A percentile compares a stretch with the other conserved stretches of the same genome.
These are phyloP conservation scores for Rhinogobio ventralis DNA, from an alignment of 2,797 vertebrate species.

Conservation along the genomic window DNA sequence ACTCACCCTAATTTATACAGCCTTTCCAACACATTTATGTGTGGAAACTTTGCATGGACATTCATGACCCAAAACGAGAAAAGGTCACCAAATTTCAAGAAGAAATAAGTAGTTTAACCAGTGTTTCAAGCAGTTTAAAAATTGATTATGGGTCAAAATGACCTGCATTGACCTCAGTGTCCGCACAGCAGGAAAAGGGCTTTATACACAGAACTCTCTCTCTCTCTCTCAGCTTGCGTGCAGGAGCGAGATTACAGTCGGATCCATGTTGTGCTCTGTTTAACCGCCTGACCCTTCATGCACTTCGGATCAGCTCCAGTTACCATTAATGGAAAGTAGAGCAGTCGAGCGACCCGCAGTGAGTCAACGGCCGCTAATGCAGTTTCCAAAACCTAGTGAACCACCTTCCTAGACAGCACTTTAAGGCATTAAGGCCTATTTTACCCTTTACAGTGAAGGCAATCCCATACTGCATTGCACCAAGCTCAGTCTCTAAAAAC, in stretches of 20 bases:
- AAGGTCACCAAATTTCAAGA: not conserved
- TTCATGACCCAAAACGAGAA: no score
- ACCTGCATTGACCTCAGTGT: not conserved
- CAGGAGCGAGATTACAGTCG: slow-evolving; percentile 54
- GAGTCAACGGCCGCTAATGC: not conserved
- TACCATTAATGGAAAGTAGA: slow-evolving; percentile 67
- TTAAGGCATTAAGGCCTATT: no score
- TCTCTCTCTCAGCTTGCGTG: slow-evolving; percentile 50
- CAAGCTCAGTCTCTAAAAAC: not conserved
- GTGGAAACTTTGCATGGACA: no score
- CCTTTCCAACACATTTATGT: no score
- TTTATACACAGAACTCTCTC: slow-evolving; percentile 6
- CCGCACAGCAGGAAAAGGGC: not conserved
- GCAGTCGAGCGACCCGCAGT: slow-evolving; percentile 45
- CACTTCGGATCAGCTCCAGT: slow-evolving; percentile 61
- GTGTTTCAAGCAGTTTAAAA: not conserved
- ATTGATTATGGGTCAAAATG: not conserved
- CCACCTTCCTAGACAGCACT: not conserved
- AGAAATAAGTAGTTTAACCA: not conserved
- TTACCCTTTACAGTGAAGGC: not conserved
- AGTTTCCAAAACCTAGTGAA: not conserved
- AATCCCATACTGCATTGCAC: not conserved
- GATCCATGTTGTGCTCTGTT: slow-evolving; percentile 55
- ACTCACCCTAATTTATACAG: no score
- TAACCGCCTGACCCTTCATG: slow-evolving; percentile 58